Evolutionary conservation across 2,888 invertebrate species (phyloP), one percentile per base, ranked within the genome.

Genomic region (Drosophila monieri): DNA sequence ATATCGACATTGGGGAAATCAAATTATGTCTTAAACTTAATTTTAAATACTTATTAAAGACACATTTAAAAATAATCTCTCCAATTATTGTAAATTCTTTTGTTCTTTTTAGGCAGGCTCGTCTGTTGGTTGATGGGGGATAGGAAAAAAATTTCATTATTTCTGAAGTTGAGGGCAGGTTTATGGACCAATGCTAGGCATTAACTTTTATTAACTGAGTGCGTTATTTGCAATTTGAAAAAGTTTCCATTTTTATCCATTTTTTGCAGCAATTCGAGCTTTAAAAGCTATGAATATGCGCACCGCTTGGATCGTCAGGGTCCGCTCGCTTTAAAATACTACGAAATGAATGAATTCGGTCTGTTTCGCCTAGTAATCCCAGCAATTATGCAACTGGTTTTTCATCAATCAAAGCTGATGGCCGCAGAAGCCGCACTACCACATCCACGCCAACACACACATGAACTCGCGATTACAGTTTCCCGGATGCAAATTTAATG

Each of bases 151-250:
- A 81, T 87, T 81, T 81, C 87, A 81, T 81, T 81, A 81, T 87
- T 71, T 87, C 67, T 74, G 58, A 78, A 87, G 81, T 78, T 78
- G 73, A 87, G 78, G 78, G 81, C 85, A 87, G 78, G 85, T 84
- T 86, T 81, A 84, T 80, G 76, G 85, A 76, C 70, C 74, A 55
- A 75, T 77, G 76, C 78, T 80, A 74, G 64, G 81, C 85, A 85
- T 85, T 85, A 81, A 81, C 74, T 81, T 81, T 81, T 81, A 81
- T 87, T 87, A 78, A 85, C 87, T 78, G 66, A 75, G 62, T 56
- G 75, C 60, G 72, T 67, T 59, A 61, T 71, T 62, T 52, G 64
- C 64, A 61, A 78, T 69, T 74, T 84, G 48, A 49, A 49, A 71
- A 71, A 61, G 56, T 68, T 43, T 55, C 52, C 35, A 15, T 18